Percentiles rank a stretch among this genome's conserved stretches.
phyloP scores from a whole-genome alignment of 2,113 vertebrate species.

The Cephalopterus ornatus region DNA sequence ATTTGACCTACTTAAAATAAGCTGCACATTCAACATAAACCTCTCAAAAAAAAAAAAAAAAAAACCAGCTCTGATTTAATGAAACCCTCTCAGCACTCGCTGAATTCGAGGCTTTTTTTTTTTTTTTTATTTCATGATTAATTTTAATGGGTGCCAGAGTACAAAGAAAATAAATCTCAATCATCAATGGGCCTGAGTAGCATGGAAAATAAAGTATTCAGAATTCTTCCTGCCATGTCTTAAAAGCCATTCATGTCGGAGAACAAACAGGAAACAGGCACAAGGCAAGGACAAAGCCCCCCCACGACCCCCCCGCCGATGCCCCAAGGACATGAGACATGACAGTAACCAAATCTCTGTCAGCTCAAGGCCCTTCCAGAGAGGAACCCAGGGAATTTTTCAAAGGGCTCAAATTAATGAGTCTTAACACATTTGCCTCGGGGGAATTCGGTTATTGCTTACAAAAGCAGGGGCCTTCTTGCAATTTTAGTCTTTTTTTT shows the following conservation, averaged over 20 bases:
- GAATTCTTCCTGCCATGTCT: slow-evolving; percentile 43
- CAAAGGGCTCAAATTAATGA: slow-evolving; percentile 63
- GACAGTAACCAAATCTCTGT: slow-evolving; percentile 58
- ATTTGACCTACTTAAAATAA: slow-evolving; percentile 58
- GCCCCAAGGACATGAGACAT: slow-evolving; percentile 51
- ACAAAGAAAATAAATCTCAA: slow-evolving; percentile 42
- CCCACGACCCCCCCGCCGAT: background rate
- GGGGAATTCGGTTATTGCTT: slow-evolving; percentile 51
- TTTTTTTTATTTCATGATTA: background rate
- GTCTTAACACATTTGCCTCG: slow-evolving; percentile 49
- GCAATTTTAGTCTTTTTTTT: background rate
- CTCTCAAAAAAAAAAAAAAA: background rate
- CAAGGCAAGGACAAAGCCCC: slow-evolving; percentile 62
- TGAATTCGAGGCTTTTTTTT: slow-evolving; percentile 4
- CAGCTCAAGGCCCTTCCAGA: slow-evolving; percentile 41
- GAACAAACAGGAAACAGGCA: slow-evolving; percentile 55
- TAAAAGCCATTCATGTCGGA: slow-evolving; percentile 43
- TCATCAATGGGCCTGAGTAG: slow-evolving; percentile 31
- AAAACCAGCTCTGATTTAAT: slow-evolving; percentile 37
- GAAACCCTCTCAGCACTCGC: slow-evolving; percentile 32
- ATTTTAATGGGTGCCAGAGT: slow-evolving; percentile 60
- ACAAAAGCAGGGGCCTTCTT: slow-evolving; percentile 54
- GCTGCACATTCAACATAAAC: slow-evolving; percentile 48
- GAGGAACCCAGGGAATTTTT: slow-evolving; percentile 38
- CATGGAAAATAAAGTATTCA: slow-evolving; percentile 46